A percentile compares a stretch with the other conserved stretches of the same genome.
Conservation (phyloP, 2,797 vertebrate genomes). For the Tenualosa ilisha region DNA sequence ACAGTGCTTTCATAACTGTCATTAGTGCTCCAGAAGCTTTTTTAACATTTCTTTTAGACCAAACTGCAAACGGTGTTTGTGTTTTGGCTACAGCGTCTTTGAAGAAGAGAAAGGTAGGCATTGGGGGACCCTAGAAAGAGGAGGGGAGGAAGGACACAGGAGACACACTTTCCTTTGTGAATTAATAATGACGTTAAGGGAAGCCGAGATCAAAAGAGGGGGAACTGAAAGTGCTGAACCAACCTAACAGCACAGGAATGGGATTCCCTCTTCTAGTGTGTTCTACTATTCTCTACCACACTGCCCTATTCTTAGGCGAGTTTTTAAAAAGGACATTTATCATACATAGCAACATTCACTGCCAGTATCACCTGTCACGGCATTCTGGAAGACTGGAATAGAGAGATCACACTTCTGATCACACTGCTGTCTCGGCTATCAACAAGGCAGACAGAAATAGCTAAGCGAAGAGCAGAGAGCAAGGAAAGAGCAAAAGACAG, state of each 20-base stretch:
- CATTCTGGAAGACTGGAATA: neutral
- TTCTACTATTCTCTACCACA: neutral
- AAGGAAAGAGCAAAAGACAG: constrained; percentile 23
- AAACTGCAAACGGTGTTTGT: neutral
- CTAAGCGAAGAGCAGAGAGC: neutral
- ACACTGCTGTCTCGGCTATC: neutral
- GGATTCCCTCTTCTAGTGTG: neutral
- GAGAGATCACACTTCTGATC: neutral
- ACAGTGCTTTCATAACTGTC: neutral
- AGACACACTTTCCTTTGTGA: neutral
- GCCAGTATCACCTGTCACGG: neutral
- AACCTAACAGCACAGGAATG: neutral
- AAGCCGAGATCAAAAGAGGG: constrained; percentile 24
- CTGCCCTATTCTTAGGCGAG: neutral
- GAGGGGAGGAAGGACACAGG: neutral
- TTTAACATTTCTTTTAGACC: neutral
- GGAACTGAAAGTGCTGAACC: neutral
- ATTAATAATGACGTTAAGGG: constrained; percentile 16
- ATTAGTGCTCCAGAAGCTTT: neutral
- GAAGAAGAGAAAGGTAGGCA: neutral
- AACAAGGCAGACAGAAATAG: neutral
- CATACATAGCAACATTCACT: neutral
- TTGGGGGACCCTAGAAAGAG: neutral
- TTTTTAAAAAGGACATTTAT: neutral
- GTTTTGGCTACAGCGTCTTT: neutral